These are phyloP conservation scores for Kuschelorhynchus macadamiae DNA, from an alignment of 2,888 invertebrate genomes.

Conservation along the genomic window DNA sequence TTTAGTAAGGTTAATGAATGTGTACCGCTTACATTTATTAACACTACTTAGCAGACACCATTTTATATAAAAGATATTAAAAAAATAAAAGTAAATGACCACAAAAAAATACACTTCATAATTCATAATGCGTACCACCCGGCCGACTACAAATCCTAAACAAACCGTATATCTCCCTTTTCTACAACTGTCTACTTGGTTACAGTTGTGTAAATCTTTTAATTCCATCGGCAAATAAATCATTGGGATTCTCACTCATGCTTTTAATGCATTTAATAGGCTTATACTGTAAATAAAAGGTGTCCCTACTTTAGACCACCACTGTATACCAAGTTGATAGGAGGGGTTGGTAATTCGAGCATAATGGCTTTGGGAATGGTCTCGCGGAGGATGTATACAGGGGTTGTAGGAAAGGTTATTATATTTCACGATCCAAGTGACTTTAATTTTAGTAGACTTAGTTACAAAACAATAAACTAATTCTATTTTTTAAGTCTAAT, in stretches of 20 bases:
- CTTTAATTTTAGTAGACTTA: too few species aligned
- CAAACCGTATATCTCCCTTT: conserved; percentile 34
- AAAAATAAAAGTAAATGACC: too few species aligned
- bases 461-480: too few species aligned
- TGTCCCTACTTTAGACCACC: conserved; percentile 38
- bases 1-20: too few species aligned
- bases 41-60: too few species aligned
- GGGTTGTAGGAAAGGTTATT: not conserved
- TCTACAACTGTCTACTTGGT: conserved; percentile 41
- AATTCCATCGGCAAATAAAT: conserved; percentile 46
- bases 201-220: conserved; percentile 49
- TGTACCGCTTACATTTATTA: too few species aligned
- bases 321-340: conserved; percentile 11
- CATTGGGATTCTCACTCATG: conserved; percentile 43
- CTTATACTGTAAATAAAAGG: conserved; percentile 43
- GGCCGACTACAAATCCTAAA: conserved; percentile 22
- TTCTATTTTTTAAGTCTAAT: too few species aligned
- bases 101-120: too few species aligned
- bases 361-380: conserved; percentile 24
- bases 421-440: too few species aligned
- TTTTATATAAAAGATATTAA: too few species aligned
- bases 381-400: not conserved
- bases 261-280: conserved; percentile 43
- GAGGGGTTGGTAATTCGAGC: conserved; percentile 35
- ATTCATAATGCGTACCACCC: not conserved